Conservation (phyloP, 2,113 vertebrate species). For the Lates calcarifer region DNA sequence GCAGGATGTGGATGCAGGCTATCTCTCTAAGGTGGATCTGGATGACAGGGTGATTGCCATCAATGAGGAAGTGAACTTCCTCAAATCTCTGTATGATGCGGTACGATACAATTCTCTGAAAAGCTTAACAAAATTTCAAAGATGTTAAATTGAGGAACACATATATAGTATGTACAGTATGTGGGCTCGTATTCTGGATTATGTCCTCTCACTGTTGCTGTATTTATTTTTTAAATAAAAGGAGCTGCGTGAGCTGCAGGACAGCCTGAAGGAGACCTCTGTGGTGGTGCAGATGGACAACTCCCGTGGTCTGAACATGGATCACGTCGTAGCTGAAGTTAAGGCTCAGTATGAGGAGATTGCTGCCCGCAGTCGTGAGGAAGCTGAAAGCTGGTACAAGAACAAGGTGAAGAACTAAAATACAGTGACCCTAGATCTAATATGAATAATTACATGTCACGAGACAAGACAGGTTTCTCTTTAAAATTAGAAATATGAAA, state of each 20-base stretch:
- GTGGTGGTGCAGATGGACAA: constrained; percentile 92
- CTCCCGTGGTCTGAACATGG: constrained; percentile 87
- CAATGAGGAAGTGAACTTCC: constrained; percentile 84
- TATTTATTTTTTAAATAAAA: constrained; percentile 58
- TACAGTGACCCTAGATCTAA: neutral
- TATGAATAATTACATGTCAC: neutral
- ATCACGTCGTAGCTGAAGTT: constrained; percentile 84
- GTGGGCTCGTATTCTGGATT: neutral
- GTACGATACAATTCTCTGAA: constrained; percentile 69
- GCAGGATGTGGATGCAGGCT: constrained; percentile 87
- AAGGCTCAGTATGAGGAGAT: constrained; percentile 88
- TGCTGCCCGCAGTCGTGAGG: constrained; percentile 78
- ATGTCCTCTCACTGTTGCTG: constrained; percentile 5
- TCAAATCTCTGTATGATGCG: constrained; percentile 83
- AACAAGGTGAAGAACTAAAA: constrained; percentile 82
- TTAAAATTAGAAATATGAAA: neutral
- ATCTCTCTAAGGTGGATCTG: constrained; percentile 84
- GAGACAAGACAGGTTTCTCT: neutral
- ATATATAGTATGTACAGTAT: neutral
- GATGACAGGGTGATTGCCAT: constrained; percentile 78
- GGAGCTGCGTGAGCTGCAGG: constrained; percentile 88
- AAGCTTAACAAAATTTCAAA: neutral
- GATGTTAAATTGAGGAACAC: neutral
- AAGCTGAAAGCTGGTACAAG: constrained; percentile 88
- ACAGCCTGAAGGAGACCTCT: constrained; percentile 83